Evolutionary conservation across 2,888 invertebrate genomes (phyloP).

Genomic region (Rhagonycha fulva): DNA sequence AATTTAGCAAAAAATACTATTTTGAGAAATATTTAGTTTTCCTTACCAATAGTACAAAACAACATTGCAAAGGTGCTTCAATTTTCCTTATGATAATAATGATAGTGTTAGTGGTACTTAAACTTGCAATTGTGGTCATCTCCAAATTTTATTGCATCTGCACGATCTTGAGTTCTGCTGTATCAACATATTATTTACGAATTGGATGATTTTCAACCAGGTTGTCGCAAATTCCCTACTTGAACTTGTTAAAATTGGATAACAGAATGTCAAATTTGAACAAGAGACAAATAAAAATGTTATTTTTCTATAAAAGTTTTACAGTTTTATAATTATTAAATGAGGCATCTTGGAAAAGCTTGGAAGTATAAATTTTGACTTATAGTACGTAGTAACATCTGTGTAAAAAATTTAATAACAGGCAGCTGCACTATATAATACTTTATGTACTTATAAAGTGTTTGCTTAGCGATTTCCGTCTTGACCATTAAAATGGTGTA

Average conservation of each 20-base stretch:
- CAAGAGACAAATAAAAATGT: neutral
- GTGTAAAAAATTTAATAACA: neutral
- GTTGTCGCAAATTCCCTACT: neutral
- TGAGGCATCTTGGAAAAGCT: neutral
- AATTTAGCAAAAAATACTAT: no score
- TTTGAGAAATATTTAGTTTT: no score
- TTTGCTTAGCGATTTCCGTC: neutral
- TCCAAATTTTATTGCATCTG: neutral
- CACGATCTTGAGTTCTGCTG: neutral
- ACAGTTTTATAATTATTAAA: neutral
- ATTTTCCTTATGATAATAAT: no score
- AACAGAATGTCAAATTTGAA: neutral
- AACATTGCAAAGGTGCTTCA: no score
- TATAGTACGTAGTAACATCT: neutral
- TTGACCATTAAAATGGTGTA: neutral
- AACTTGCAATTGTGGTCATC: neutral
- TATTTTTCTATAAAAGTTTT: neutral
- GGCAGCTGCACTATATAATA: neutral
- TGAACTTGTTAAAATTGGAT: neutral
- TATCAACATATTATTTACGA: neutral
- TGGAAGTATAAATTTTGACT: neutral
- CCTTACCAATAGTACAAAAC: no score
- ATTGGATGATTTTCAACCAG: neutral
- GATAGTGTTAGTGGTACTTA: neutral
- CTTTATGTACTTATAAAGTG: neutral